phyloP scores from a whole-genome alignment of 2,888 invertebrate genomes.

The Deilephila elpenor region DNA sequence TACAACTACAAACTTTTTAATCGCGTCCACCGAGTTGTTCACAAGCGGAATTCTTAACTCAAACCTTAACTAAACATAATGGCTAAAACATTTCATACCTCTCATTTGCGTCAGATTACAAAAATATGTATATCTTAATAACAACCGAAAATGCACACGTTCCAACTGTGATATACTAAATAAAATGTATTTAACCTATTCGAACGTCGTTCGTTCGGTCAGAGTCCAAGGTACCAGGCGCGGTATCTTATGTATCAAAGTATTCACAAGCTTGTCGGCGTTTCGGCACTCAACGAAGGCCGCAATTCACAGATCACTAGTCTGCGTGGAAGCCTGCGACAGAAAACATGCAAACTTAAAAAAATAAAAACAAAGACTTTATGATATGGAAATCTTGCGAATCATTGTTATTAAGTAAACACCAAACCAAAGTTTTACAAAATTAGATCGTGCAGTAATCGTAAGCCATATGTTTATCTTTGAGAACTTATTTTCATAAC shows the following conservation, averaged over 20 bases:
- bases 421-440: no score
- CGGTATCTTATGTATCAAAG: conserved; percentile 65
- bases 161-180: conserved; percentile 71
- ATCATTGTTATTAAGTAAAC: no score
- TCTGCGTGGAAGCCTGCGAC: conserved; percentile 66
- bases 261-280: conserved; percentile 75
- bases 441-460: no score
- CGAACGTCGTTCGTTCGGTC: conserved; percentile 58
- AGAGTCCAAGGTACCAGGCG: conserved; percentile 67
- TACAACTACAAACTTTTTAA: conserved; percentile 77
- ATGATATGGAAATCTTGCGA: not conserved
- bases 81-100: conserved; percentile 70
- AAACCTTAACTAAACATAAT: conserved; percentile 78
- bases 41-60: conserved; percentile 77
- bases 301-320: conserved; percentile 67
- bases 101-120: conserved; percentile 73
- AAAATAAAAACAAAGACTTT: not conserved
- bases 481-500: no score
- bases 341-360: conserved; percentile 41
- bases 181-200: conserved; percentile 64
- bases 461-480: no score
- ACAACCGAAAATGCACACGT: conserved; percentile 80
- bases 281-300: conserved; percentile 72
- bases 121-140: conserved; percentile 79
- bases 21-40: conserved; percentile 81